These are phyloP conservation scores for Mormyrus iriodes DNA, from an alignment of 2,113 vertebrate species.

Conservation along the genomic window DNA sequence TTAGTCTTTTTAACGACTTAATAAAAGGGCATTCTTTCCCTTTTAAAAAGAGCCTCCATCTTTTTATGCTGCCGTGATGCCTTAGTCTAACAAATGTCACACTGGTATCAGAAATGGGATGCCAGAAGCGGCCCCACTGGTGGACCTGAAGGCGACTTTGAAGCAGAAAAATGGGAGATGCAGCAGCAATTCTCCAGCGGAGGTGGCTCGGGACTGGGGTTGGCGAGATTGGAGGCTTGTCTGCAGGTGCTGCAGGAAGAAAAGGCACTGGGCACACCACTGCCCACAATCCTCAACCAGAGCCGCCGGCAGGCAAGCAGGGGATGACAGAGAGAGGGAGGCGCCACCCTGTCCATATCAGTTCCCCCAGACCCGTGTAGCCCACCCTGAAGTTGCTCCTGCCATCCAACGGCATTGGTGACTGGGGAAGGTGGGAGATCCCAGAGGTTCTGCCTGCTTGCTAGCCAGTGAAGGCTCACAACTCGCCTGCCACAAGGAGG, in stretches of 20 bases:
- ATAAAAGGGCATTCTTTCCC: background rate
- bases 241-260: background rate
- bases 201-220: background rate
- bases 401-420: background rate
- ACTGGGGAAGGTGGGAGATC: background rate
- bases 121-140: background rate
- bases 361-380: background rate
- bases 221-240: background rate
- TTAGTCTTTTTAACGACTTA: background rate
- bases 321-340: background rate
- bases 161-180: background rate
- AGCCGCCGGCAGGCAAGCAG: background rate
- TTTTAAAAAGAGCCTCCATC: background rate
- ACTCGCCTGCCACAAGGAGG: background rate
- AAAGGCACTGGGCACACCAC: background rate
- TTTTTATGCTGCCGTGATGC: background rate
- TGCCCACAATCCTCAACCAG: no score
- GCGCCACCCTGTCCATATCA: background rate
- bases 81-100: background rate
- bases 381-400: background rate
- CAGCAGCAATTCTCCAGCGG: background rate
- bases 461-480: background rate
- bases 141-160: background rate
- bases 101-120: background rate
- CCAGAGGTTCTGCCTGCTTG: background rate